Base-by-base conservation (phyloP, 2,888 invertebrate species). In the Macrophya alboannulata region DNA sequence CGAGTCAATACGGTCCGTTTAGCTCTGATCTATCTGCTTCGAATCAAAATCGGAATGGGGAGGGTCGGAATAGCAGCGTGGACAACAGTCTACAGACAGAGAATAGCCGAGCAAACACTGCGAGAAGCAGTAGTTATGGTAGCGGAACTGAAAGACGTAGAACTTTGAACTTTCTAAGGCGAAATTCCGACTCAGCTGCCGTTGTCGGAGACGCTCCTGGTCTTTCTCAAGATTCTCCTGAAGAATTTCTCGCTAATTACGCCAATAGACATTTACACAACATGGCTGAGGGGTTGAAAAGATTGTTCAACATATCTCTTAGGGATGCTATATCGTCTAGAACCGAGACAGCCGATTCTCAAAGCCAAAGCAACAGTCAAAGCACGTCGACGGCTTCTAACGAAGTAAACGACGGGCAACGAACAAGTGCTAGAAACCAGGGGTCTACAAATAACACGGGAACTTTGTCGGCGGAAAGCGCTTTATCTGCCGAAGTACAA, bases 381-480 rank as follows among this genome's bases (percentile, higher is more conserved):
- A 71, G 68, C 71, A 71, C 71, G 4, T 83, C 83, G 3, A 81
- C 82, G 48, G 9, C 68, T 72, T 65, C 82, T 45, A 59, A 59
- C 21, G 65, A 84, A 68, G 43, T 82, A 8, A 37, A 48, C 59
- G 62, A 72, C 9, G 65, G 65, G 25, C n/a, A 68, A n/a, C 62
- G 87, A 79, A 85, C 82, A 37, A 72, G 85, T 55, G 45, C 84
- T 1, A 48, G 77, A 8, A 71, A 6, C 12, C 81, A 85, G 37
- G 43, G 43, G 9, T 4, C 43, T 45, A 90, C 87, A 71, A 91
- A 89, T 37, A 90, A 91, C 84, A 90, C 92, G 37, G 96, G 96
- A 0, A 95, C 95, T 90, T 45, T 51, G 1, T 84, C 76, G 0
- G 87, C 88, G 0, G 89, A 88, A 15, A 86, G 85, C 40, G 88